Conservation (phyloP, 1,140 invertebrate species). For the Drosophila seguyi region DNA sequence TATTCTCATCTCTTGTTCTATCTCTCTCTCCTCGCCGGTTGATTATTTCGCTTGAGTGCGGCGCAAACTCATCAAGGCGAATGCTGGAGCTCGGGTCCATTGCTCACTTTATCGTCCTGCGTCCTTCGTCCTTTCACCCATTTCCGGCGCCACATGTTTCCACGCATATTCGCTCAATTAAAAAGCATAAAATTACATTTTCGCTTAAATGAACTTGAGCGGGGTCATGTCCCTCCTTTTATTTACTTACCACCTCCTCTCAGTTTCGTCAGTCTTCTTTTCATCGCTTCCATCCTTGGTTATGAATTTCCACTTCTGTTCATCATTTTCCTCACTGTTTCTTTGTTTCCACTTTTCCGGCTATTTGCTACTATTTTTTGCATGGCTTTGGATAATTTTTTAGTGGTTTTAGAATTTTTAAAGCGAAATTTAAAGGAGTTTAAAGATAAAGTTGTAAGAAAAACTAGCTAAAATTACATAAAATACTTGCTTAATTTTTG, state of each 20-base stretch:
- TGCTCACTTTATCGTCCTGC: constrained; percentile 24
- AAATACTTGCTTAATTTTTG: not conserved
- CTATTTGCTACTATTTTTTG: not conserved
- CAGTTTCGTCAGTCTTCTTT: not conserved
- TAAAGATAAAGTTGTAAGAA: not conserved
- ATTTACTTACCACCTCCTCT: constrained; percentile 3
- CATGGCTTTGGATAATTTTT: not conserved
- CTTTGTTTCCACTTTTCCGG: constrained; percentile 10
- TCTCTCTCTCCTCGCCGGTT: constrained; percentile 29
- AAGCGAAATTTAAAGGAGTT: not conserved
- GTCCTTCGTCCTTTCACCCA: constrained; percentile 15
- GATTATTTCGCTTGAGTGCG: constrained; percentile 77
- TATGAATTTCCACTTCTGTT: constrained; percentile 8
- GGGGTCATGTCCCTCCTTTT: not conserved
- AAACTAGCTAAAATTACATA: not conserved
- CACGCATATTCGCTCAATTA: constrained; percentile 82
- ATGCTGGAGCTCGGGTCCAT: constrained; percentile 39
- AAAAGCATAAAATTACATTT: constrained; percentile 84
- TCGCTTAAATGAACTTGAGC: constrained; percentile 76
- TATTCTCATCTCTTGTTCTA: constrained; percentile 39
- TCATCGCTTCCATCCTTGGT: constrained; percentile 2
- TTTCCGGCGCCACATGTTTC: constrained; percentile 64
- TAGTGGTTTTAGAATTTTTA: not conserved
- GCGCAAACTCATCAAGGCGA: constrained; percentile 75
- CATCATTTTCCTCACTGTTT: constrained; percentile 8